These are phyloP conservation scores for Pachypeltis micranthus DNA, from an alignment of 1,140 invertebrate species.

Conservation along the genomic window DNA sequence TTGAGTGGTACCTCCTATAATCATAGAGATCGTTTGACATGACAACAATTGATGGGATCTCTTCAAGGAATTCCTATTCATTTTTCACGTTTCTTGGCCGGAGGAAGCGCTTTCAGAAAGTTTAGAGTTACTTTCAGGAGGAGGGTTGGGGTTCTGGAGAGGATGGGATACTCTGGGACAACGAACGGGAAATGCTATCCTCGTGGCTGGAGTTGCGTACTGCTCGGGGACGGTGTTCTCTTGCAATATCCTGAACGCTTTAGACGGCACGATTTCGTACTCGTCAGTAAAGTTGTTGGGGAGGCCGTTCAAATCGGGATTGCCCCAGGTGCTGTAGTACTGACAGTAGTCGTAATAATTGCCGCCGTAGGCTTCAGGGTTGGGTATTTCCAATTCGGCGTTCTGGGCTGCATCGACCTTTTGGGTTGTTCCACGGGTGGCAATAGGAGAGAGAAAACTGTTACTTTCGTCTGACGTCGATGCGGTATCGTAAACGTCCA, in stretches of 20 bases:
- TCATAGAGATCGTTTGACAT: conserved; percentile 18
- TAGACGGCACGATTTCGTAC: conserved; percentile 40
- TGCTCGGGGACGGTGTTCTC: conserved; percentile 26
- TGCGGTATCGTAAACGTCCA: conserved; percentile 35
- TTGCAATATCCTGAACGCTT: conserved; percentile 39
- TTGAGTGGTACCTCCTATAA: conserved; percentile 16
- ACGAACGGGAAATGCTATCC: background rate
- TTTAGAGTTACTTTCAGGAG: conserved; percentile 11
- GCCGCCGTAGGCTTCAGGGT: conserved; percentile 33
- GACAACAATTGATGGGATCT: conserved; percentile 14
- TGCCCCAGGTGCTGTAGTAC: conserved; percentile 48
- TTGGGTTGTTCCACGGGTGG: conserved; percentile 14
- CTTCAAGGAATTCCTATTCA: conserved; percentile 19
- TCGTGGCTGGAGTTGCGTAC: background rate
- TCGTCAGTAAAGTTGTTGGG: conserved; percentile 24
- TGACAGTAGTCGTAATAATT: conserved; percentile 39
- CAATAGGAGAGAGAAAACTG: conserved; percentile 22
- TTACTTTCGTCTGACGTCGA: conserved; percentile 29
- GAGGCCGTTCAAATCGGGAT: conserved; percentile 26
- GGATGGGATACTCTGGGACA: conserved; percentile 13
- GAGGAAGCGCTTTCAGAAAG: conserved; percentile 13
- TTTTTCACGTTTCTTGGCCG: conserved; percentile 22
- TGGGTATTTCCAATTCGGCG: conserved; percentile 28
- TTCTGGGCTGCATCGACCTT: conserved; percentile 34
- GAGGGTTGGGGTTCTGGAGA: background rate